Evolutionary conservation across 2,888 invertebrate species (phyloP), one percentile per base, ranked within the genome.

Genomic region (Ophraella communa): DNA sequence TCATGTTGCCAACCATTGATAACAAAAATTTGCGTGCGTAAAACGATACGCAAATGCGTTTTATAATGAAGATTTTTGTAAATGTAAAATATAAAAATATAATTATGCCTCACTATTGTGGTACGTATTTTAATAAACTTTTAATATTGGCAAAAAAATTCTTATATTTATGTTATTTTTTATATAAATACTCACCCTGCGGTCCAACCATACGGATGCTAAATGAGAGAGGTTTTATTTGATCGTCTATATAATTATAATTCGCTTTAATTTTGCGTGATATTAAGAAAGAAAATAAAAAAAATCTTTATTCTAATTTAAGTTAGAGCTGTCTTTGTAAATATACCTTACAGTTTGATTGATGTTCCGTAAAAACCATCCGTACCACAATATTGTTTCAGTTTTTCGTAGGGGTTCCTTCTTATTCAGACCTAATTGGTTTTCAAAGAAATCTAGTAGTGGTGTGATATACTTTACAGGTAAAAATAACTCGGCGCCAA

Each of bases 261-360:
- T 62, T 53, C 52, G 62, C 59, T 59, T 60, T 59, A 64, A 66
- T 68, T 66, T 66, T 57, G 64, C 68, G 59, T 59, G 59, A 49
- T 56, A 68, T 68, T 66, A 68, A 68, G 4, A 68, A 64, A 62
- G 39, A 52, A 64, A 56, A 59, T 47, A 56, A 62, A 30, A 58
- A 66, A 71, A 68, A 74, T 70, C 69, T 74, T 71, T 75, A 76
- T 76, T 76, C 75, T 76, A 77, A 77, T 77, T 69, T 69, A 74
- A 78, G 76, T 77, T 74, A 74, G 72, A 76, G 77, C 81, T 80
- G 81, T 79, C 81, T 78, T 75, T 77, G 75, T 78, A 81, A 80
- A 72, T 79, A 80, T 80, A 81, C 77, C 76, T 77, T 78, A 66
- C 60, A 68, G 66, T 70, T 77, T 81, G 81, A 81, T 81, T 79